These are phyloP conservation scores for Yponomeuta malinellus DNA, from an alignment of 2,888 invertebrate species.

Conservation along the genomic window DNA sequence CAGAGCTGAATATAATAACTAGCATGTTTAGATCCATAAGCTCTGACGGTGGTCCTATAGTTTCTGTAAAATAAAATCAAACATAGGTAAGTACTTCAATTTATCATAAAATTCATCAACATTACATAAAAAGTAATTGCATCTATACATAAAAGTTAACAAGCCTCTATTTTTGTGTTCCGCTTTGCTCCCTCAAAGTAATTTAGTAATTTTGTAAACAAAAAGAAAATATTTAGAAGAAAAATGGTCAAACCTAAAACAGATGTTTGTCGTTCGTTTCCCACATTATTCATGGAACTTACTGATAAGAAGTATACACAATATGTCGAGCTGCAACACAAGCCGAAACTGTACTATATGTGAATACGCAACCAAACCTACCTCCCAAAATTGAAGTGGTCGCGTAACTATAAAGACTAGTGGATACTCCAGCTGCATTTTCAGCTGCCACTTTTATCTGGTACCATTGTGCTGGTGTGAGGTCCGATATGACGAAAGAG, in stretches of 20 bases:
- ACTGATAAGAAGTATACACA: neutral
- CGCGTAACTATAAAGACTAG: slow-evolving; percentile 73
- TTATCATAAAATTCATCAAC: neutral
- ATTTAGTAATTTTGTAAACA: too few relatives aligned
- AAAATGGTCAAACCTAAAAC: too few relatives aligned
- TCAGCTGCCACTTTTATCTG: slow-evolving; percentile 75
- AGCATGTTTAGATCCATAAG: slow-evolving; percentile 63
- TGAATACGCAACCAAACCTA: slow-evolving; percentile 29
- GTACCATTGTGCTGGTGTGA: slow-evolving; percentile 79
- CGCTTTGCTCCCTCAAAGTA: too few relatives aligned
- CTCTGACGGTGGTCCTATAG: slow-evolving; percentile 65
- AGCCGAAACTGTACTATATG: neutral
- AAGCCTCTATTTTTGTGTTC: too few relatives aligned
- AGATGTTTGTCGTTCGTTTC: too few relatives aligned
- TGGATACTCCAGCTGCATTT: slow-evolving; percentile 78
- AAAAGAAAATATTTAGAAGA: too few relatives aligned
- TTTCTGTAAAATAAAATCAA: slow-evolving; percentile 44
- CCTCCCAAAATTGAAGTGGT: slow-evolving; percentile 78
- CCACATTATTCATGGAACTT: too few relatives aligned
- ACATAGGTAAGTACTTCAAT: too few relatives aligned
- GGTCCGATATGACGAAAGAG: slow-evolving; percentile 64
- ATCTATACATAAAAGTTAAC: too few relatives aligned
- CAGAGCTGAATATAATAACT: slow-evolving; percentile 66
- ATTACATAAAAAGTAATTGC: neutral
- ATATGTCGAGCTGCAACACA: neutral